Base-by-base conservation (phyloP, 2,888 invertebrate genomes). In the Lomographa bimaculata region DNA sequence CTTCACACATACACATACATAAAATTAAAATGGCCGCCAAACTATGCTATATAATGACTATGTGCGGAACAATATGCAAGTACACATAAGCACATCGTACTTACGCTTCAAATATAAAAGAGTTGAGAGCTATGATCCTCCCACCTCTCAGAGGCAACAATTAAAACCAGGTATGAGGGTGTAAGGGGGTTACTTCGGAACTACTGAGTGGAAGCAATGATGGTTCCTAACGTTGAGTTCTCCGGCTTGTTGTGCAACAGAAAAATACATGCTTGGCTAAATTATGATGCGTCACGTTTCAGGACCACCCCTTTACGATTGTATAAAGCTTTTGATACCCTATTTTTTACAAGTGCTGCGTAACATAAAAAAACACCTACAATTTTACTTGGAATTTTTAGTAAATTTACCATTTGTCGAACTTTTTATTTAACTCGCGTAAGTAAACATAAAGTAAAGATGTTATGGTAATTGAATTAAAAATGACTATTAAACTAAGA, bases 101-200 rank as follows among this genome's bases (percentile, higher is more conserved):
- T 62, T 59, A 64, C 60, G 66, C 69, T 71, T 64, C 65, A 77
- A 68, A 71, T 68, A 73, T 72, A 78, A 80, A 75, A 79, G 78
- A 76, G 71, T 74, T 71, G 69, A 74, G 71, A 70, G 73, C 66
- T 68, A 57, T 71, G 84, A 75, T 76, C 82, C 85, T 77, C 85
- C 85, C 81, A 85, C 81, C 84, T 77, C 82, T 83, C 75, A 81
- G 66, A 54, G 62, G 76, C 77, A 74, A 85, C 86, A 87, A 86
- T 89, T 87, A 87, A 86, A 82, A 78, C 78, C 70, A 81, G 79
- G 71, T 72, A 60, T 52, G 60, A 64, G 71, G 71, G 71, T 60
- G 62, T 50, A 66, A 71, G 68, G 71, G 75, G 68, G 77, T 67
- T 36, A 36, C 30, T 42, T 25, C 37, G 45, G 38, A 78, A 78